phyloP scores from a whole-genome alignment of 2,888 invertebrate genomes.

The Tenthredo scrophulariae region DNA sequence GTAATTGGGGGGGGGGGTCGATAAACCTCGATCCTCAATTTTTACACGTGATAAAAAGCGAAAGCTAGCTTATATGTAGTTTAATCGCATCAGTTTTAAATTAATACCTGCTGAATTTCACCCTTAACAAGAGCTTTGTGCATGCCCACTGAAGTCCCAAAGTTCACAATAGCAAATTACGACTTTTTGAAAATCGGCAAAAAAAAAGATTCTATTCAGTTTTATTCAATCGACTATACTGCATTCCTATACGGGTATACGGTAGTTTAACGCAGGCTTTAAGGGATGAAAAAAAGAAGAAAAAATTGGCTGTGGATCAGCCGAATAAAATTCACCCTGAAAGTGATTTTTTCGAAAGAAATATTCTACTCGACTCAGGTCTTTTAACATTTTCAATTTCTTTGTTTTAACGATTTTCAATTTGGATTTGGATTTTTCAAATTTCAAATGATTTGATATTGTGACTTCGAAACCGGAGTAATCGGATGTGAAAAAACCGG shows the following conservation, averaged over 20 bases:
- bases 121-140: neutral
- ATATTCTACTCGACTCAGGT: too few species aligned
- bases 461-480: too few species aligned
- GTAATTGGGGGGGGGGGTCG: constrained; percentile 7
- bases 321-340: neutral
- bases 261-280: neutral
- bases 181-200: neutral
- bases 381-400: too few species aligned
- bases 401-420: too few species aligned
- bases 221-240: neutral
- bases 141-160: neutral
- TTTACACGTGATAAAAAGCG: neutral
- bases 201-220: neutral
- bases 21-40: neutral
- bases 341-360: neutral
- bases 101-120: neutral
- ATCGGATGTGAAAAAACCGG: too few species aligned
- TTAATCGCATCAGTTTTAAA: neutral
- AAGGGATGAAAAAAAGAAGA: neutral
- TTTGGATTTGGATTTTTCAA: too few species aligned
- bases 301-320: neutral
- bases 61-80: neutral
- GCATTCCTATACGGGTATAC: neutral
- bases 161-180: neutral
- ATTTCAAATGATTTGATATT: too few species aligned